Base-by-base conservation (phyloP, 2,888 invertebrate species). In the Azorinus chamasolen region DNA sequence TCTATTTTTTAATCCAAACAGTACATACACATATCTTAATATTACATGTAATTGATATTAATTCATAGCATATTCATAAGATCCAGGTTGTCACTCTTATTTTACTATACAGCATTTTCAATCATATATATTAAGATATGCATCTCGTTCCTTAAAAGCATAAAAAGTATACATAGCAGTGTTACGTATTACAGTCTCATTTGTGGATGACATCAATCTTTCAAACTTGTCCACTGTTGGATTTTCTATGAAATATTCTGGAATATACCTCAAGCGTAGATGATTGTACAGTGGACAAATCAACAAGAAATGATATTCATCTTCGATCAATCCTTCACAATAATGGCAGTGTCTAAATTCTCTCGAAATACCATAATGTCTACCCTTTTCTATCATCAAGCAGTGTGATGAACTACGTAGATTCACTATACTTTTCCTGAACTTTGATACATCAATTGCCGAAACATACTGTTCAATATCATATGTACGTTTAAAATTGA, bases 111-210 rank as follows among this genome's bases (percentile, higher is more conserved):
- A n/a, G n/a, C n/a, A n/a, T n/a, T n/a, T n/a, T n/a, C n/a, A n/a
- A n/a, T n/a, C n/a, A n/a, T n/a, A n/a, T n/a, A n/a, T n/a, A n/a
- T n/a, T n/a, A n/a, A n/a, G n/a, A n/a, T n/a, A 48, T 14, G 10
- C 6, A n/a, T 55, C 18, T 32, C 55, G 14, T 55, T 55, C 25
- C 12, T 55, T 32, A 6, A 55, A 55, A 20, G 55, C 24, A 32
- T 32, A 12, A 32, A n/a, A 55, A 32, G 37, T 32, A 32, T 24
- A 55, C 55, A 32, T 55, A 55, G 55, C 55, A n/a, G 37, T 5
- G 16, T 55, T 55, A 10, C 32, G 20, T 24, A 55, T 55, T 10
- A 32, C 14, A 5, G 32, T 55, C 25, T n/a, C 32, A n/a, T 55
- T 55, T 37, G 12, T 14, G 8, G 32, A 27, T 55, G 55, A 55